Conservation (phyloP, 1,140 invertebrate species). For the Spodoptera frugiperda region DNA sequence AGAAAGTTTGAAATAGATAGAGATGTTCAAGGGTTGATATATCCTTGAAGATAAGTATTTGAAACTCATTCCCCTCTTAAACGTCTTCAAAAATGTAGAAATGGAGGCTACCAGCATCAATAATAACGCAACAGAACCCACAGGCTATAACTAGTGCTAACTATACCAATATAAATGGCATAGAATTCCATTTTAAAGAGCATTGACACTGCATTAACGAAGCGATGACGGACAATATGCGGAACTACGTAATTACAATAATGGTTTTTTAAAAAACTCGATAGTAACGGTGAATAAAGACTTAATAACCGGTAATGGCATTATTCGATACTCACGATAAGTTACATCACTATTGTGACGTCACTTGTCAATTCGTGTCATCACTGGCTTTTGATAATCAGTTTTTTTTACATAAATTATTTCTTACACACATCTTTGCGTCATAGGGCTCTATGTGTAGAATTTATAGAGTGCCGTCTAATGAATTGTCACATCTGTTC, state of each 20-base stretch:
- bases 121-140: no score
- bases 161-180: neutral
- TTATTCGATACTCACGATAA: neutral
- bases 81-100: no score
- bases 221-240: slow-evolving; percentile 2
- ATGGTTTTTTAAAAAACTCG: neutral
- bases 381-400: neutral
- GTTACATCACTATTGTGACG: slow-evolving; percentile 27
- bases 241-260: slow-evolving; percentile 21
- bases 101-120: neutral
- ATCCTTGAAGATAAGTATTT: no score
- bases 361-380: neutral
- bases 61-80: no score
- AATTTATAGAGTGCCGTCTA: no score
- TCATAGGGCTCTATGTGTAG: no score
- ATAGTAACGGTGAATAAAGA: slow-evolving; percentile 2
- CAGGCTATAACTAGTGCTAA: no score
- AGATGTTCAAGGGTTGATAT: no score
- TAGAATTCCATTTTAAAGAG: slow-evolving; percentile 4
- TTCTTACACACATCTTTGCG: neutral
- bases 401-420: neutral
- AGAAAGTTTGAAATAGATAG: no score
- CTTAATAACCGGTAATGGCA: slow-evolving; percentile 13
- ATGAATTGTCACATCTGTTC: no score
- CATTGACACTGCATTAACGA: neutral